phyloP scores from a whole-genome alignment of 2,113 vertebrate genomes.

The Rhizomys pruinosus region DNA sequence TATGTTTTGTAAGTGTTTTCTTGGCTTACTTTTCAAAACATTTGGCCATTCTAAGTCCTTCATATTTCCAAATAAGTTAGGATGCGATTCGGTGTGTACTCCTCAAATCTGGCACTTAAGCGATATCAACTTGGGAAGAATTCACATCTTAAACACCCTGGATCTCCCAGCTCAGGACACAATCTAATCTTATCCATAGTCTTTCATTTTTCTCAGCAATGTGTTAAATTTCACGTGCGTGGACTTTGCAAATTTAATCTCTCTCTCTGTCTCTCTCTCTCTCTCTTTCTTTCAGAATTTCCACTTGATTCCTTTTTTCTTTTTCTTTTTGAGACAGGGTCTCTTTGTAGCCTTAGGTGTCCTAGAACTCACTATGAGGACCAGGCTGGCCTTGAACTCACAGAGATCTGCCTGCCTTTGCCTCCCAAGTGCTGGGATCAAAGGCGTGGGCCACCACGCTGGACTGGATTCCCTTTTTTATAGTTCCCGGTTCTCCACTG shows the following conservation, averaged over 20 bases:
- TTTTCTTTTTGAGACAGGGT: too few species aligned
- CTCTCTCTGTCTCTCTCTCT: constrained; percentile 54
- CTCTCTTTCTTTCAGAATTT: constrained; percentile 58
- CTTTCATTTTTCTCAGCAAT: constrained; percentile 46
- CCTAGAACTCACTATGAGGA: too few species aligned
- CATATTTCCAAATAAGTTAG: constrained; percentile 48
- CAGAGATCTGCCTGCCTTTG: too few species aligned
- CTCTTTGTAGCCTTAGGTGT: too few species aligned
- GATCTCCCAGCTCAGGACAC: not conserved
- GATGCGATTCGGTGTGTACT: constrained; percentile 39
- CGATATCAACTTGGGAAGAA: constrained; percentile 39
- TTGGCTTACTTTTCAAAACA: not conserved
- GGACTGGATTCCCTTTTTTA: constrained; percentile 47
- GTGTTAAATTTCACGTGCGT: constrained; percentile 25
- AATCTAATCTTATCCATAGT: constrained; percentile 28
- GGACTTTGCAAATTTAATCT: constrained; percentile 27
- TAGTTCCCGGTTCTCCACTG: constrained; percentile 36
- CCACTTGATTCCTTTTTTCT: constrained; percentile 54
- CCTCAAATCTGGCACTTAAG: constrained; percentile 30
- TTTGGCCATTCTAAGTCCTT: not conserved
- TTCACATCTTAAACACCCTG: not conserved
- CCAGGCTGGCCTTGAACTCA: too few species aligned
- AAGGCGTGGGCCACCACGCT: too few species aligned
- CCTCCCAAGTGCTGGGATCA: too few species aligned
- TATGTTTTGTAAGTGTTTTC: constrained; percentile 22